Evolutionary conservation across 2,797 vertebrate species (phyloP), one percentile per base, ranked within the genome.

Genomic region (Petrocephalus sullivani): DNA sequence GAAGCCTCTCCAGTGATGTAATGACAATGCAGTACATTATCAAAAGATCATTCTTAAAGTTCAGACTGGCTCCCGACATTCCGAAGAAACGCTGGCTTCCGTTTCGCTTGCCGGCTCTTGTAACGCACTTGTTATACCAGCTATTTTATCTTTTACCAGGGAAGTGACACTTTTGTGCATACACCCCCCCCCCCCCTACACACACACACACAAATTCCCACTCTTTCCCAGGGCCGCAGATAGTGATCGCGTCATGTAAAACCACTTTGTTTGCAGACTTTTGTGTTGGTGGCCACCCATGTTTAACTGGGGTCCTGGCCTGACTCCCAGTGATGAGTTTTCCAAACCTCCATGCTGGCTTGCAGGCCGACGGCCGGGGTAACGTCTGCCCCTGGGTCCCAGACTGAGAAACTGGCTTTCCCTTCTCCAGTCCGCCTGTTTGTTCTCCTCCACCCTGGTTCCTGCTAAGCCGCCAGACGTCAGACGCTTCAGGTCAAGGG

Each of bases 361-460:
- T 93, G 93, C 89, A 92, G 92, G 90, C 90, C 37, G 90, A 49
- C 89, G 87, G 87, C 88, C 61, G 86, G 87, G 86, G 91, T 89
- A 87, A 37, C 54, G 87, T 23, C 90, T 21, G 87, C 88, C 89
- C 86, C 87, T 37, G 87, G 4, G 89, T 88, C 89, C 89, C 88
- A 93, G 91, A 19, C 91, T 89, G 82, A 82, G 56, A 67, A 3
- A 58, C 14, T 51, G 61, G 56, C 46, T 84, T 89, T 88, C 71
- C 46, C 87, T 64, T 71, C 56, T 6, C 84, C 89, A 60, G 81
- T 83, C 60, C 60, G 51, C 46, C 0, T 96, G 94, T 96, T 97
- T 97, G 93, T 95, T 94, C 96, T 96, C 93, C 94, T 94, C 95
- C 94, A 96, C 95, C 95, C 96, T 94, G 92, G 95, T 93, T 96